These are phyloP conservation scores for Nemoura dubitans DNA, from an alignment of 2,888 invertebrate species.

Conservation along the genomic window DNA sequence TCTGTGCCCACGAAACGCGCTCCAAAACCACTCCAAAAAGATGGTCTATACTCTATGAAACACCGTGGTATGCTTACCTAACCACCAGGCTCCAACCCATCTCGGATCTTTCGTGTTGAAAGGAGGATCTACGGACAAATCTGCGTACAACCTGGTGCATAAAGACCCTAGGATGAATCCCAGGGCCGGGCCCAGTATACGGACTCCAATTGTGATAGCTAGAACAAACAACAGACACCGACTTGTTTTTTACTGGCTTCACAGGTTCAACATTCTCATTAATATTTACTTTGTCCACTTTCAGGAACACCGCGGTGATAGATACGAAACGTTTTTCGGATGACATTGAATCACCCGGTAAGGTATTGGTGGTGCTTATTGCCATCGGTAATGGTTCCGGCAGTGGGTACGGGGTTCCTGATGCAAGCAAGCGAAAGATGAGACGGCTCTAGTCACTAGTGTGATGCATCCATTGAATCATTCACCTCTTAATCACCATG, in stretches of 20 bases:
- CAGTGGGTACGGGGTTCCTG: neutral
- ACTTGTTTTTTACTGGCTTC: neutral
- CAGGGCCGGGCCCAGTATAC: slow-evolving; percentile 89
- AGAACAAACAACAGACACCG: slow-evolving; percentile 54
- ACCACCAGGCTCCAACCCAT: slow-evolving; percentile 99
- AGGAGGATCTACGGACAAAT: slow-evolving; percentile 77
- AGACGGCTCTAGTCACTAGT: neutral
- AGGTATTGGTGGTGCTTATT: too few species aligned
- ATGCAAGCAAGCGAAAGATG: neutral
- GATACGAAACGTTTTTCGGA: neutral
- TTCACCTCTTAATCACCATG: neutral
- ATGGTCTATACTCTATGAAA: neutral
- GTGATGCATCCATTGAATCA: neutral
- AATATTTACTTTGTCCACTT: neutral
- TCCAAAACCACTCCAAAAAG: too few species aligned
- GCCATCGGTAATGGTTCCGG: neutral
- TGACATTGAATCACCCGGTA: neutral
- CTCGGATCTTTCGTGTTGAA: slow-evolving; percentile 82
- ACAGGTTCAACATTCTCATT: slow-evolving; percentile 7
- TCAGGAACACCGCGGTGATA: neutral
- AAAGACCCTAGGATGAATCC: slow-evolving; percentile 90
- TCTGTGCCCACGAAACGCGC: too few species aligned
- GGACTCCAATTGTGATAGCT: slow-evolving; percentile 92
- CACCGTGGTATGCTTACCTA: slow-evolving; percentile 69
- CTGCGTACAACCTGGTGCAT: slow-evolving; percentile 87